phyloP scores from a whole-genome alignment of 2,888 invertebrate species.

The Bruchidius siliquastri region DNA sequence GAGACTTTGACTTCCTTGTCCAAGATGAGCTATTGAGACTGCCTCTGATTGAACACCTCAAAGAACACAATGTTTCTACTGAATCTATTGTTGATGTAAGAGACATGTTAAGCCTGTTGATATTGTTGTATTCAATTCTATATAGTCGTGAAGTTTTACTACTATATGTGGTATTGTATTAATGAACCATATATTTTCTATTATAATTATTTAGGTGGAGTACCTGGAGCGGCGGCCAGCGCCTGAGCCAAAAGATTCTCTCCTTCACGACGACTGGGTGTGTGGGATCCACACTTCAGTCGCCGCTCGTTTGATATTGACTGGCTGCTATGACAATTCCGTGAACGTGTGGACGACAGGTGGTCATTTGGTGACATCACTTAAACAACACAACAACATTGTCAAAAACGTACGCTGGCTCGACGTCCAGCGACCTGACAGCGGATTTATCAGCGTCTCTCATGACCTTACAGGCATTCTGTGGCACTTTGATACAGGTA shows the following conservation, averaged over 20 bases:
- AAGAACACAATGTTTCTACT: slow-evolving; percentile 68
- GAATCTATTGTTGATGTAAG: slow-evolving; percentile 81
- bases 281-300: slow-evolving; percentile 44
- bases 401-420: slow-evolving; percentile 89
- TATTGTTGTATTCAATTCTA: no score
- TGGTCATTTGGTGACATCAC: slow-evolving; percentile 77
- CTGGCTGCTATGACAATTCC: slow-evolving; percentile 91
- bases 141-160: no score
- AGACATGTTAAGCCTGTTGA: no score
- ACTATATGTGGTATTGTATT: no score
- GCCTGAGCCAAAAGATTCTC: slow-evolving; percentile 86
- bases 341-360: slow-evolving; percentile 84
- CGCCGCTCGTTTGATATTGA: slow-evolving; percentile 54
- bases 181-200: no score
- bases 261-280: slow-evolving; percentile 98
- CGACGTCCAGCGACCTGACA: slow-evolving; percentile 55
- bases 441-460: slow-evolving; percentile 64
- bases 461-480: slow-evolving; percentile 89
- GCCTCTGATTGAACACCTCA: slow-evolving; percentile 69
- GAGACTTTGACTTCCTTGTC: slow-evolving; percentile 85
- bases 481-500: slow-evolving; percentile 19
- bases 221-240: slow-evolving; percentile 87
- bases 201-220: no score
- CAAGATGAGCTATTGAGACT: slow-evolving; percentile 75
- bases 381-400: slow-evolving; percentile 82